A percentile compares a stretch with the other conserved stretches of the same genome.
Conservation (phyloP, 2,113 vertebrate species). For the Atherinomorus stipes region DNA sequence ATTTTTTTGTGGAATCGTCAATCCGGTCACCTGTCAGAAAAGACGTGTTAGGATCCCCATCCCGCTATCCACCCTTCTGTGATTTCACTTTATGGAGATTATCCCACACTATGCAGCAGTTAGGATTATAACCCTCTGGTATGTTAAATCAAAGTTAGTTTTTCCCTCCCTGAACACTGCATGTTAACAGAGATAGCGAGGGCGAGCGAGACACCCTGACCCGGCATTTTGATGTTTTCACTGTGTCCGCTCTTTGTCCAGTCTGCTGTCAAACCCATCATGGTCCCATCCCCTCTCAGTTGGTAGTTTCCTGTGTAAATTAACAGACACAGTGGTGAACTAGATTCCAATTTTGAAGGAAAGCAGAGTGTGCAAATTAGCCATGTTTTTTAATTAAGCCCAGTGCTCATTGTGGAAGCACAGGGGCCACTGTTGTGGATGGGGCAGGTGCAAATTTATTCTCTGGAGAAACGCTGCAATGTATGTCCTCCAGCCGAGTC, state of each 20-base stretch:
- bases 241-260: slow-evolving; percentile 81
- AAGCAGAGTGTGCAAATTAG: slow-evolving; percentile 95
- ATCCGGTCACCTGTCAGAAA: slow-evolving; percentile 76
- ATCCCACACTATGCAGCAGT: slow-evolving; percentile 74
- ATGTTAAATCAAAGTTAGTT: slow-evolving; percentile 74
- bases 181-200: slow-evolving; percentile 53
- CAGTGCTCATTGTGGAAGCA: slow-evolving; percentile 83
- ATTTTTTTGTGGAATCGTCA: slow-evolving; percentile 79
- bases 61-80: slow-evolving; percentile 58
- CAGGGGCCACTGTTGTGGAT: slow-evolving; percentile 83
- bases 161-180: slow-evolving; percentile 47
- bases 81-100: slow-evolving; percentile 84
- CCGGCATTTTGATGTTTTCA: slow-evolving; percentile 54
- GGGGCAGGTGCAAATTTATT: slow-evolving; percentile 94
- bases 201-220: slow-evolving; percentile 27
- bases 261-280: slow-evolving; percentile 87
- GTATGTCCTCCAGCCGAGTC: slow-evolving; percentile 90
- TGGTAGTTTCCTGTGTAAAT: slow-evolving; percentile 96
- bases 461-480: slow-evolving; percentile 87
- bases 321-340: slow-evolving; percentile 99
- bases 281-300: slow-evolving; percentile 87
- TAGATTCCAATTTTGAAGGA: slow-evolving; percentile 93
- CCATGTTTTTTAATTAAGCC: slow-evolving; percentile 96
- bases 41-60: slow-evolving; percentile 61
- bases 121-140: slow-evolving; percentile 68